Percentiles rank a stretch among this genome's conserved stretches.
These are phyloP conservation scores for Brachystomella parvula DNA, from an alignment of 1,140 invertebrate genomes.

Conservation along the genomic window DNA sequence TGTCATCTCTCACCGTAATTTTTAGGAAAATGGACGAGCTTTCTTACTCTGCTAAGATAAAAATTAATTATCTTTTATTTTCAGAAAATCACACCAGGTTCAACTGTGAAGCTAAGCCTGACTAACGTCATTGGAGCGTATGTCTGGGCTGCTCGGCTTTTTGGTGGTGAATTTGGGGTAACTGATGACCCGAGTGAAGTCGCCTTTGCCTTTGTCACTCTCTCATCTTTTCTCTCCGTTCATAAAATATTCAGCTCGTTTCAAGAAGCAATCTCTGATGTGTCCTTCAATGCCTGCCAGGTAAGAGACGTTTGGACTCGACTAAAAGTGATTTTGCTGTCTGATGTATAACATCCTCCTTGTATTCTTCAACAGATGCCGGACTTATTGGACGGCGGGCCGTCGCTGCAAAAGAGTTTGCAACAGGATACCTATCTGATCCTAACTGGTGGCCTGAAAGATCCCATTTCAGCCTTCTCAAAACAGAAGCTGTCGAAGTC, in stretches of 20 bases:
- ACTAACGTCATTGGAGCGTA: slow-evolving; percentile 25
- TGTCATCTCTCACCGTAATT: slow-evolving; percentile 22
- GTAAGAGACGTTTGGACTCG: slow-evolving; percentile 18
- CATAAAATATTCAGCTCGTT: slow-evolving; percentile 21
- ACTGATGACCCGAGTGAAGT: slow-evolving; percentile 9
- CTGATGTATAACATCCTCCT: background rate
- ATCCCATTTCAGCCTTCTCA: background rate
- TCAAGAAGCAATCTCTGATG: slow-evolving; percentile 20
- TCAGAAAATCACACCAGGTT: slow-evolving; percentile 19
- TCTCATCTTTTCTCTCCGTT: slow-evolving; percentile 21
- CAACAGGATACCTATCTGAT: slow-evolving; percentile 19
- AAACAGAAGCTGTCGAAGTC: slow-evolving; percentile 8
- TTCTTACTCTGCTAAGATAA: background rate
- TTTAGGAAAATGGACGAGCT: background rate
- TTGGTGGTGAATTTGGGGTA: slow-evolving; percentile 14
- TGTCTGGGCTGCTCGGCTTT: slow-evolving; percentile 20
- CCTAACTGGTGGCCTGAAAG: slow-evolving; percentile 9
- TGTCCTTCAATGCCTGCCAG: slow-evolving; percentile 19
- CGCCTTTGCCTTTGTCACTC: slow-evolving; percentile 6
- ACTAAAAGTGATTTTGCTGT: background rate
- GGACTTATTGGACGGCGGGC: slow-evolving; percentile 23
- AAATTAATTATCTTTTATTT: background rate
- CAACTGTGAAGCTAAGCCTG: slow-evolving; percentile 18
- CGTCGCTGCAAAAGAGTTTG: slow-evolving; percentile 6
- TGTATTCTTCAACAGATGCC: slow-evolving; percentile 18